Evolutionary conservation across 2,113 vertebrate species (phyloP), one percentile per base, ranked within the genome.

Genomic region (Ceyx melanurus): DNA sequence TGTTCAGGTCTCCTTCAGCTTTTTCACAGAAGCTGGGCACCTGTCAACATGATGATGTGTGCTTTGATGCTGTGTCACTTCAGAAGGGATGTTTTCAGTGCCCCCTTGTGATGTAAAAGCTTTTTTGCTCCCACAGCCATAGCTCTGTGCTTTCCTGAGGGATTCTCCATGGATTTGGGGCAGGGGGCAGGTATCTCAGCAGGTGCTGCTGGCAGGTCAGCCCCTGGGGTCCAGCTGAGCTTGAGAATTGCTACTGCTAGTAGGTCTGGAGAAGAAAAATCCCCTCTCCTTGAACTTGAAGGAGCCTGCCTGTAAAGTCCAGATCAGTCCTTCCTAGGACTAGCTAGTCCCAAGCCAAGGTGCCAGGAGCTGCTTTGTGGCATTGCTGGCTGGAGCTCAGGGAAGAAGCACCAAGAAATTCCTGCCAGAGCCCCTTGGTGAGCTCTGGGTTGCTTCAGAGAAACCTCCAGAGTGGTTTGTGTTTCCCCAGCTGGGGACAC

Each of bases 171-270:
- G 70, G 76, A 9, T 2, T 73, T 66, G 84, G 79, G 48, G 67
- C 18, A 9, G 35, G 31, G 28, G 31, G 17, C 1, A 37, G 37
- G 8, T 76, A 91, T 58, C n/a, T 79, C 10, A 0, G 17, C 3
- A 0, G 16, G 14, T 77, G 43, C 83, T 0, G 0, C 60, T 9
- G 29, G 2, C 42, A 19, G 74, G 42, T 58, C 37, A 8, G 35
- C 65, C 83, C 29, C 35, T 1, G 3, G 0, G 17, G 43, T 20
- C 5, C 0, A 0, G 45, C 56, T 12, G 7, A 10, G 4, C 1
- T 4, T 1, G 75, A 76, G 40, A 62, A 42, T 46, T 40, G 6
- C 16, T 46, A 3, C 9, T 43, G 61, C 71, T 16, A 1, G 3
- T 2, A 1, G 26, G 8, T 19, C 56, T 65, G 5, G 79, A 4